A percentile compares a stretch with the other conserved stretches of the same genome.
Conservation (phyloP, 2,113 vertebrate species). For the Strix uralensis region DNA sequence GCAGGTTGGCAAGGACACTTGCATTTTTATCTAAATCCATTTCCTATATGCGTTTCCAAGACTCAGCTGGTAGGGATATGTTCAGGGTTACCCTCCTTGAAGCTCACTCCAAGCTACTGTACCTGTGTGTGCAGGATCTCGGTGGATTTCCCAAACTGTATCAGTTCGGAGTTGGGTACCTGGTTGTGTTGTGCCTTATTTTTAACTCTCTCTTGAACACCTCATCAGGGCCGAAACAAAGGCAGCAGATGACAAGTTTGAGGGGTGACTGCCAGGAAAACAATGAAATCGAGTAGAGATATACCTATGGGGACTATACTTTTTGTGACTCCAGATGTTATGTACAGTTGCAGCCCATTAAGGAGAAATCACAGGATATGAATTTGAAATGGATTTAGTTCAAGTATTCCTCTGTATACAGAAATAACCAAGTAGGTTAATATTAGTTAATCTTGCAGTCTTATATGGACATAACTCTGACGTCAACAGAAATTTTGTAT, state of each 20-base stretch:
- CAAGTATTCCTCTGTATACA: background rate
- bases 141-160: background rate
- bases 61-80: background rate
- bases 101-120: background rate
- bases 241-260: background rate
- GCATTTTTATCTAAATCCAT: background rate
- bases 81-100: background rate
- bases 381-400: constrained; percentile 19
- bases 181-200: background rate
- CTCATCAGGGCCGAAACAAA: background rate
- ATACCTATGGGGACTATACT: background rate
- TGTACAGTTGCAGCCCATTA: background rate
- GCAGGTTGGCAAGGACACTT: background rate
- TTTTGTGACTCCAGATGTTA: constrained; percentile 16
- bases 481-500: constrained; percentile 28
- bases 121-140: background rate
- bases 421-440: constrained; percentile 20
- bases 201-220: background rate
- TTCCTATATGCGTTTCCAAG: background rate
- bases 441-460: constrained; percentile 45
- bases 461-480: constrained; percentile 2
- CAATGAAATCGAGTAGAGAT: background rate
- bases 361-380: constrained; percentile 11
- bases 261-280: background rate
- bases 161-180: background rate